Base-by-base conservation (phyloP, 1,140 invertebrate genomes). In the Orchesella cincta region DNA sequence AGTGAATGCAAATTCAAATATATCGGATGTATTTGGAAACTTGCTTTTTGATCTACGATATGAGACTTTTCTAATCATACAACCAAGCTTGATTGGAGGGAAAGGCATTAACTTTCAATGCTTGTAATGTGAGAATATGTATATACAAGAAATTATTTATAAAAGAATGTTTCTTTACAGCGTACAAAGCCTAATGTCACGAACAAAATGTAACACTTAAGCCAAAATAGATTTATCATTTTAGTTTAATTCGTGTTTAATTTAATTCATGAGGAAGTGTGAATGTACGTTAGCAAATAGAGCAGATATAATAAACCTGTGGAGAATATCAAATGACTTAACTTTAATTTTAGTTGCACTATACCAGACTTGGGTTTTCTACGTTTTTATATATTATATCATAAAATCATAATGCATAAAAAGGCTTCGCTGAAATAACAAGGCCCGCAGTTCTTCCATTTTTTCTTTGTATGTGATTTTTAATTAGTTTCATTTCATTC, bases 71-170 rank as follows among this genome's bases (percentile, higher is more conserved):
- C 28, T 64, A n/a, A 64, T n/a, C n/a, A n/a, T n/a, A 12, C 39
- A 8, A 3, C 23, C 23, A 2, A 36, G 33, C 29, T 46, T 39
- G 12, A 14, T 67, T 67, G 28, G 46, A 82, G 81, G 51, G 81
- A 82, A 33, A 75, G 78, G 75, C 78, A 79, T 78, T 82, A 82
- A 82, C 80, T 76, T 74, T 64, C 36, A 33, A 77, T 54, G 72
- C 33, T 52, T 67, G 29, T 31, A 8, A 8, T 67, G 3, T 31
- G 33, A 8, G 8, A 67, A 12, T 31, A 8, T 12, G 29, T 67
- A 23, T 26, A 8, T 57, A 16, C 54, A 23, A 57, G 26, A 12
- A n/a, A 57, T n/a, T n/a, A n/a, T n/a, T n/a, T n/a, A n/a, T n/a
- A n/a, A n/a, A n/a, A n/a, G n/a, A n/a, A n/a, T n/a, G n/a, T n/a